Conservation (phyloP, 1,140 invertebrate species). For the Hyposmocoma kahamanoa region DNA sequence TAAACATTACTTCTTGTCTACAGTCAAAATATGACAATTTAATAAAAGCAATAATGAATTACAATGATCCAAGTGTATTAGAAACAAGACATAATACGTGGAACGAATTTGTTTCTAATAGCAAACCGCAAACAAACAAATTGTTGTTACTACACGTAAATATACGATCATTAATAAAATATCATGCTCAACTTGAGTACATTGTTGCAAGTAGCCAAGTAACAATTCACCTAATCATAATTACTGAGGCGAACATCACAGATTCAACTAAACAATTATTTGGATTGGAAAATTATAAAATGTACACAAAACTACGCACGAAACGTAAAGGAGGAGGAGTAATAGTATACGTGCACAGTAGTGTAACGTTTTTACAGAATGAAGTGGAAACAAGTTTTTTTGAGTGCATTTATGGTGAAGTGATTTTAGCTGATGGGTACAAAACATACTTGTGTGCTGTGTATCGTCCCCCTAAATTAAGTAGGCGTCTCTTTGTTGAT, state of each 20-base stretch:
- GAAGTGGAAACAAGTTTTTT: neutral
- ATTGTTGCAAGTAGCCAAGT: neutral
- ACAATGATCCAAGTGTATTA: neutral
- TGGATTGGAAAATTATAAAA: neutral
- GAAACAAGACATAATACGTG: neutral
- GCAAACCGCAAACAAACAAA: neutral
- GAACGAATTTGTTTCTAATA: neutral
- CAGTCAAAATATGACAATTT: neutral
- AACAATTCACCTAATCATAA: neutral
- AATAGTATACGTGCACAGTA: constrained; percentile 13
- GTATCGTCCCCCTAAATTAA: too few relatives aligned
- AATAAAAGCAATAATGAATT: neutral
- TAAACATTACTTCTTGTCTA: neutral
- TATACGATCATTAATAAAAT: neutral
- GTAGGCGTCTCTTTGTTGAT: too few relatives aligned
- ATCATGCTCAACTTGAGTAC: neutral
- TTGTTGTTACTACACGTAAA: neutral
- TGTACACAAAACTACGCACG: constrained; percentile 4
- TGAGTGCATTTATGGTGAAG: constrained; percentile 15
- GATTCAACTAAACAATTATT: neutral
- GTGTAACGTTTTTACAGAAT: neutral
- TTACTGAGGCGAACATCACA: neutral
- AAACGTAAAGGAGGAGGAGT: constrained; percentile 8
- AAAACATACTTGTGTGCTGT: too few relatives aligned
- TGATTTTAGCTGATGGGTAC: too few relatives aligned